Base-by-base conservation (phyloP, 2,888 invertebrate species). In the Folsomia manolachei region DNA sequence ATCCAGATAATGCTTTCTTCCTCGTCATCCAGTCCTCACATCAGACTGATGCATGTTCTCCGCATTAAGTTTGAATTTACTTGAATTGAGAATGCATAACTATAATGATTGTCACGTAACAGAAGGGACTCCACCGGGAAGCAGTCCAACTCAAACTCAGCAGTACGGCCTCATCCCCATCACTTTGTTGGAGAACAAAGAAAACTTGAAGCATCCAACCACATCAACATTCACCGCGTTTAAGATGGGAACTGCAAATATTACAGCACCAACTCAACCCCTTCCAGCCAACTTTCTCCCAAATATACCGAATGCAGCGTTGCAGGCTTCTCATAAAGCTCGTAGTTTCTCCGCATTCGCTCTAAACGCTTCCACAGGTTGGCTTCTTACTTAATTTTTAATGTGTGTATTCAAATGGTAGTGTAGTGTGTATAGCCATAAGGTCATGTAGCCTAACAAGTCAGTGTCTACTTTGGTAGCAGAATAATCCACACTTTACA, bases 271-370 rank as follows among this genome's bases (percentile, higher is more conserved):
- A 9, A 25, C 27, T n/a, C 19, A 25, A 25, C 24, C 11, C 11
- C 23, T 7, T 39, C 60, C 71, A n/a, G 64, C 63, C 27, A 51
- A 23, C 60, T 73, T 70, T 26, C 60, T 63, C 4, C 68, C 66
- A 51, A 62, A 68, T 23, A 63, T 71, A 56, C 76, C 74, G 25
- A 76, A 76, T 63, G 71, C 76, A 64, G 75, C 77, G 75, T 78
- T 78, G 69, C 81, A 81, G 71, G 77, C 80, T 73, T 80, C 82
- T 72, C 80, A 81, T 75, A 82, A 82, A 79, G 81, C 81, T 67
- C 81, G 83, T 66, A 82, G 82, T 74, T 82, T 81, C 78, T 83
- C 83, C 18, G 82, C 83, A 25, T 82, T 82, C 71, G 81, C 83
- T 72, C 80, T 83, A 75, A 82, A 81, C 75, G 80, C 80, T 79